Evolutionary conservation across 2,113 vertebrate genomes (phyloP), one percentile per base, ranked within the genome.

Genomic region (Strix aluco): DNA sequence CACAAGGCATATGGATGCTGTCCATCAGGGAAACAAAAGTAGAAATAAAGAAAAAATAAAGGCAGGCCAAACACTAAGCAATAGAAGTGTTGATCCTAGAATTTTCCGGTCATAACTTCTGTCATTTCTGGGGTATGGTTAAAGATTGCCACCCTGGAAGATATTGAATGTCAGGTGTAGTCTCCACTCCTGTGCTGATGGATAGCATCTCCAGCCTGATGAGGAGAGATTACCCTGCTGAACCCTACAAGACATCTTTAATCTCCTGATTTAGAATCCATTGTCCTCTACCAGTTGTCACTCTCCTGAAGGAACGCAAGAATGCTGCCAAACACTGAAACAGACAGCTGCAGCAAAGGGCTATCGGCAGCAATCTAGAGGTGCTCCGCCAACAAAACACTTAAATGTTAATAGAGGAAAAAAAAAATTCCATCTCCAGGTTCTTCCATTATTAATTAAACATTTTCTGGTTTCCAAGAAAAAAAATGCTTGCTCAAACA

Each of bases 231-330:
- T 95, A 95, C 88, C 79, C 65, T 70, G 86, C 87, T 96, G 94
- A 95, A 96, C 69, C 90, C 90, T 91, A 95, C 93, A 95, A 94
- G 92, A 95, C 79, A 92, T 73, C 88, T 85, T 92, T 95, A 97
- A 94, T 90, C 81, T 90, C 91, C 82, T 87, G 73, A 90, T 78
- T 94, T 94, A 94, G 77, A 96, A 97, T 78, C 94, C 77, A 81
- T 90, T 92, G 93, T 80, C 94, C 58, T 42, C 52, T 25, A 26
- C 58, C 44, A 42, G 59, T 78, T 86, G 74, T 82, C 80, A 66
- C 58, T 70, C 92, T 66, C 77, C 82, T 73, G 73, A 90, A 98
- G 92, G 62, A 86, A 92, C 46, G 30, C 63, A 81, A 85, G 34
- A 69, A 70, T 42, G 54, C 69, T 49, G 32, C 34, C 81, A 95